phyloP scores from a whole-genome alignment of 1,140 invertebrate genomes.

The Oscheius sp. region DNA sequence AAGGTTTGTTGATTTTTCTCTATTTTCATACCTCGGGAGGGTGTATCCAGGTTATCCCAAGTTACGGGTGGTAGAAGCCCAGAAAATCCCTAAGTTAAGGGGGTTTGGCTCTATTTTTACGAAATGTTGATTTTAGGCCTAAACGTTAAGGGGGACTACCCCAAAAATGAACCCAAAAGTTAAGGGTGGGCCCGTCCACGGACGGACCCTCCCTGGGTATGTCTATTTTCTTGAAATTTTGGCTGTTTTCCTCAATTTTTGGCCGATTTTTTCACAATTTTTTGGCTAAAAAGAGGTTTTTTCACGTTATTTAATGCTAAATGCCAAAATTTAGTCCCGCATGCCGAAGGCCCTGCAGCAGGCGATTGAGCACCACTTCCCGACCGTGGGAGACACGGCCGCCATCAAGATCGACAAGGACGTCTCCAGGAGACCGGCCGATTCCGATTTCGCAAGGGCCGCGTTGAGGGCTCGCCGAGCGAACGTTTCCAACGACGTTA shows the following conservation, averaged over 20 bases:
- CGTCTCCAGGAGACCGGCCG: slow-evolving; percentile 16
- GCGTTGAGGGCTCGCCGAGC: slow-evolving; percentile 6
- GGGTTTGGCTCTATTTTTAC: too few relatives aligned
- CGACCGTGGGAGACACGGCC: slow-evolving; percentile 21
- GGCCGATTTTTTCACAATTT: background rate
- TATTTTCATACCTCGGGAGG: slow-evolving; percentile 24
- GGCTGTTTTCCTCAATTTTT: background rate
- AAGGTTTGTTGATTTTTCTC: slow-evolving; percentile 31
- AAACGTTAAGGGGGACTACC: too few relatives aligned
- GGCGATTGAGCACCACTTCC: slow-evolving; percentile 34
- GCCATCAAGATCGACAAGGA: slow-evolving; percentile 30
- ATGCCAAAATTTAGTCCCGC: background rate
- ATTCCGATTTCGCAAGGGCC: slow-evolving; percentile 21
- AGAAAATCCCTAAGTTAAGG: too few relatives aligned
- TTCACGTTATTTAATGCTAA: background rate
- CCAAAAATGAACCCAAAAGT: too few relatives aligned
- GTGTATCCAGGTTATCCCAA: too few relatives aligned
- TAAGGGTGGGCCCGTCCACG: too few relatives aligned
- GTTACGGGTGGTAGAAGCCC: too few relatives aligned
- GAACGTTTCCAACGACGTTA: slow-evolving; percentile 12
- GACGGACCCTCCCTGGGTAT: background rate
- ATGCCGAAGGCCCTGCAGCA: slow-evolving; percentile 18
- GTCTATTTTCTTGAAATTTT: background rate
- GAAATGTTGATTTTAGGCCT: too few relatives aligned
- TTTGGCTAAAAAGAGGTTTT: too few relatives aligned